phyloP scores from a whole-genome alignment of 2,113 vertebrate species.

The Axis porcinus region DNA sequence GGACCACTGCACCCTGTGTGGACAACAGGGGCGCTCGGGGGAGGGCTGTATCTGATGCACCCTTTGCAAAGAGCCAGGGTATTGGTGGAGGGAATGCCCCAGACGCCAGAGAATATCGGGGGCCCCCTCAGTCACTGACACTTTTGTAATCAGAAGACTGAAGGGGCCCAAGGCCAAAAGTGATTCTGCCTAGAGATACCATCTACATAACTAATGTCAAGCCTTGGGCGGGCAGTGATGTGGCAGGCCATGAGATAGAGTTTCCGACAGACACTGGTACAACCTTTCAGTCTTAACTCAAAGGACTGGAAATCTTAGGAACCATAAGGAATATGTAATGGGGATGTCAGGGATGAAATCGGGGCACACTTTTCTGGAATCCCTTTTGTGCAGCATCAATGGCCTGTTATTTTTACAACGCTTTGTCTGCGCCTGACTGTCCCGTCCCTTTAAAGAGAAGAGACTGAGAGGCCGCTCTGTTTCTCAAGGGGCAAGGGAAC shows the following conservation, averaged over 20 bases:
- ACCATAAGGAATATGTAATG: background rate
- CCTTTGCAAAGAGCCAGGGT: background rate
- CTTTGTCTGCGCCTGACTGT: background rate
- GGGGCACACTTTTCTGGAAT: background rate
- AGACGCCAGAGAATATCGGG: fast-evolving
- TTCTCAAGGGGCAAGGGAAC: background rate
- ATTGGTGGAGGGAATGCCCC: background rate
- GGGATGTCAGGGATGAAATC: background rate
- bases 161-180: background rate
- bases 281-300: background rate
- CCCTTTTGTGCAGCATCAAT: background rate
- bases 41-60: background rate
- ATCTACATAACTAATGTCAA: background rate
- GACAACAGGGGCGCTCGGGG: background rate
- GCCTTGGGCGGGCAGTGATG: background rate
- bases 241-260: background rate
- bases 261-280: background rate
- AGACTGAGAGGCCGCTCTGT: background rate
- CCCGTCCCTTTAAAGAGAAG: background rate
- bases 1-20: background rate
- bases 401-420: background rate
- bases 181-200: background rate
- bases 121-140: background rate
- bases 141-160: background rate
- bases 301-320: background rate